A percentile compares a stretch with the other conserved stretches of the same genome.
phyloP scores from a whole-genome alignment of 2,888 invertebrate species.

The Orthonevra nobilis region DNA sequence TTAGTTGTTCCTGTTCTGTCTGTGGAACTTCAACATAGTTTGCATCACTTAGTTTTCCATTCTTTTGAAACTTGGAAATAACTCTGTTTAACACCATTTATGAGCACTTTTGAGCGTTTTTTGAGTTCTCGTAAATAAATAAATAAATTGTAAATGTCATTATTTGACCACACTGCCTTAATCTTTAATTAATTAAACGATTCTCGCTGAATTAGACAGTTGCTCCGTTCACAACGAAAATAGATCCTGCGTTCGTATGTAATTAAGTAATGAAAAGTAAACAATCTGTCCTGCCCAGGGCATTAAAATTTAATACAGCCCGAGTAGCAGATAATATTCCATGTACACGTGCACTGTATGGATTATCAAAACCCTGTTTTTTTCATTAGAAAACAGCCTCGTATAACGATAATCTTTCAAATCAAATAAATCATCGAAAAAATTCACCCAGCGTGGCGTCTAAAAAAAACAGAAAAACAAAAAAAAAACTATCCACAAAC shows the following conservation, averaged over 20 bases:
- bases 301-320: conserved; percentile 47
- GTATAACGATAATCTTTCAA: conserved; percentile 53
- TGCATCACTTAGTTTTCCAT: too few relatives aligned
- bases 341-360: conserved; percentile 6
- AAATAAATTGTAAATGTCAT: too few relatives aligned
- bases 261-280: conserved; percentile 67
- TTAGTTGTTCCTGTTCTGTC: too few relatives aligned
- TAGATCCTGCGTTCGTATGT: background rate
- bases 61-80: too few relatives aligned
- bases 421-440: conserved; percentile 64
- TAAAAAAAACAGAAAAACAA: background rate
- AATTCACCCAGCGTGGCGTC: conserved; percentile 59
- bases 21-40: too few relatives aligned
- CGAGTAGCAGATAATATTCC: conserved; percentile 4
- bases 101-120: too few relatives aligned
- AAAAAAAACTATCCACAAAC: conserved; percentile 5
- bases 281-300: conserved; percentile 22
- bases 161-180: too few relatives aligned
- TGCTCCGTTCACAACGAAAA: too few relatives aligned
- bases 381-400: background rate
- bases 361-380: conserved; percentile 17
- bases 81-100: too few relatives aligned
- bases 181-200: too few relatives aligned
- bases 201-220: too few relatives aligned
- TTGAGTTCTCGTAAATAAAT: too few relatives aligned